These are phyloP conservation scores for Poecilia velifera DNA, from an alignment of 2,797 vertebrate species.

Conservation along the genomic window DNA sequence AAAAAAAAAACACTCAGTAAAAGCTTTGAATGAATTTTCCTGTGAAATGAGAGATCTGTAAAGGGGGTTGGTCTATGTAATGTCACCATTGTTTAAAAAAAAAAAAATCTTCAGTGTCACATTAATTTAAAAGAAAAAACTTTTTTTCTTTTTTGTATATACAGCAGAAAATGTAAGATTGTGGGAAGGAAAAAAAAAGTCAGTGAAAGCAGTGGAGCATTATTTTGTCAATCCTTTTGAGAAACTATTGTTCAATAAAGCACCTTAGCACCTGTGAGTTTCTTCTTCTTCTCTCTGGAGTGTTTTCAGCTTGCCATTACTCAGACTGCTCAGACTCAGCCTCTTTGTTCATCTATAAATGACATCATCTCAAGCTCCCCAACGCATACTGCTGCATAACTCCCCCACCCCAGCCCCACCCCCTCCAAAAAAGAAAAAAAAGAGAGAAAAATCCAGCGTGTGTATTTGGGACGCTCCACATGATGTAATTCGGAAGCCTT, in stretches of 20 bases:
- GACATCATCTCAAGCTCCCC: slow-evolving; percentile 76
- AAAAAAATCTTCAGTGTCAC: slow-evolving; percentile 33
- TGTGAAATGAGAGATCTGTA: slow-evolving; percentile 45
- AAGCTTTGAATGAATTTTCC: slow-evolving; percentile 53
- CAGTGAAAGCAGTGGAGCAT: slow-evolving; percentile 61
- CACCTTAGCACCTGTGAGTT: slow-evolving; percentile 83
- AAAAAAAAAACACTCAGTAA: slow-evolving; percentile 29
- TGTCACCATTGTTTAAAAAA: slow-evolving; percentile 42
- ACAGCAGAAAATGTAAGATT: slow-evolving; percentile 64
- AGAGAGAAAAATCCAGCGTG: slow-evolving; percentile 37
- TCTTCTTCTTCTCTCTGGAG: slow-evolving; percentile 47
- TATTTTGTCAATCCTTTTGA: slow-evolving; percentile 78
- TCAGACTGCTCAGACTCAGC: slow-evolving; percentile 62
- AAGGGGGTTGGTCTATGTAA: slow-evolving; percentile 56
- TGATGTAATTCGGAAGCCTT: slow-evolving; percentile 63
- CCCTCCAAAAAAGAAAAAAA: background rate
- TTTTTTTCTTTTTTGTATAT: slow-evolving; percentile 70
- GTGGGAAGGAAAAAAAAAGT: slow-evolving; percentile 41
- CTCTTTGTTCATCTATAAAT: slow-evolving; percentile 76
- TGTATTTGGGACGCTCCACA: slow-evolving; percentile 59
- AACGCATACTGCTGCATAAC: slow-evolving; percentile 62
- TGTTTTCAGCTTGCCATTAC: slow-evolving; percentile 54
- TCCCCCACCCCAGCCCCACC: slow-evolving; percentile 8
- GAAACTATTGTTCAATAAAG: slow-evolving; percentile 83
- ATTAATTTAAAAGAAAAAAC: slow-evolving; percentile 46